Conservation (phyloP, 1,140 invertebrate genomes). For the Magallana gigas region DNA sequence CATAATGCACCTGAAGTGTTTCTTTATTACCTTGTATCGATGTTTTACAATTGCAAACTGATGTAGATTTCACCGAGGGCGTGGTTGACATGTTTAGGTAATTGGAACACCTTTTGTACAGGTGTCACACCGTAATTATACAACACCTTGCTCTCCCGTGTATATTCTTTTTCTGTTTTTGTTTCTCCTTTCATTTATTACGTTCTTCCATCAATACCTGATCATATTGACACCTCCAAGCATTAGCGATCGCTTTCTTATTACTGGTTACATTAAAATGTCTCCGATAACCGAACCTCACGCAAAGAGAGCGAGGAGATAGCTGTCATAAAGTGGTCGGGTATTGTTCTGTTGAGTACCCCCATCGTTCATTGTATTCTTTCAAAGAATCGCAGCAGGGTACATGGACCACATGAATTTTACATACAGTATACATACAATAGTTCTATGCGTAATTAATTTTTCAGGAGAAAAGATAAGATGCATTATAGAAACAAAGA, state of each 20-base stretch:
- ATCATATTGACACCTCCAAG: neutral
- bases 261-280: neutral
- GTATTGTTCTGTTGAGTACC: no score
- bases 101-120: slow-evolving; percentile 22
- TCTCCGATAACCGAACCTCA: neutral
- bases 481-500: no score
- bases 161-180: neutral
- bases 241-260: no score
- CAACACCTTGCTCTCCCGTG: neutral
- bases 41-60: neutral
- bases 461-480: no score
- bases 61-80: neutral
- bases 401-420: no score
- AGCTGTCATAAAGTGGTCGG: no score
- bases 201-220: neutral
- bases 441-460: no score
- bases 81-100: slow-evolving; percentile 27
- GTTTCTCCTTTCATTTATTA: neutral
- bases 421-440: no score
- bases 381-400: no score
- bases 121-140: slow-evolving; percentile 24
- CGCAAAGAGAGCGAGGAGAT: neutral
- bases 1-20: neutral
- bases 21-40: neutral
- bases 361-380: no score